These are phyloP conservation scores for Hyposoter dolosus DNA, from an alignment of 2,888 invertebrate species.

Conservation along the genomic window DNA sequence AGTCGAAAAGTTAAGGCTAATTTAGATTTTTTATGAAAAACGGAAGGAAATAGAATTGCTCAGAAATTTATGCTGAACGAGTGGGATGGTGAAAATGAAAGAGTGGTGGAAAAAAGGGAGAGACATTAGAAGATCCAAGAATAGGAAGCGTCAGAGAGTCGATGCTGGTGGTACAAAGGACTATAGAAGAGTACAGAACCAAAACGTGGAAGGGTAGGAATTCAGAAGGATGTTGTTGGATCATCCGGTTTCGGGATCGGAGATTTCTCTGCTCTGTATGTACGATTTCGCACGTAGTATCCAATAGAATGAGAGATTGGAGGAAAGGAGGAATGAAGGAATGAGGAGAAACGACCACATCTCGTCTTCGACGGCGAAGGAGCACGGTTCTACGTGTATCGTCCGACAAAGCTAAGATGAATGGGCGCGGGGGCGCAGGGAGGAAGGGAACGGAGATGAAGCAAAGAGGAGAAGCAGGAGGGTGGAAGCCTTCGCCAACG, in stretches of 20 bases:
- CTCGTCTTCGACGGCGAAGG: constrained; percentile 50
- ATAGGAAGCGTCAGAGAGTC: not conserved
- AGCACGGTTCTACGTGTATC: constrained; percentile 47
- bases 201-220: constrained; percentile 31
- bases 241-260: constrained; percentile 66
- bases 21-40: no score
- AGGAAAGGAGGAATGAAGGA: constrained; percentile 23
- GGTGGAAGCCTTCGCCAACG: constrained; percentile 63
- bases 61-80: not conserved
- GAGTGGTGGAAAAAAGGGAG: not conserved
- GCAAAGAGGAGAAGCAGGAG: constrained; percentile 21
- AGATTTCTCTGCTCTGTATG: constrained; percentile 47
- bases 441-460: not conserved
- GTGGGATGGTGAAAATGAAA: not conserved
- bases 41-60: not conserved
- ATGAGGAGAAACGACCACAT: constrained; percentile 59
- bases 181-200: not conserved
- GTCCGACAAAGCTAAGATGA: constrained; percentile 74
- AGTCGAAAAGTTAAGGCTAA: no score
- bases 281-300: constrained; percentile 56
- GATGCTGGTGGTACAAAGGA: not conserved
- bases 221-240: constrained; percentile 60
- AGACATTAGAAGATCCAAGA: not conserved
- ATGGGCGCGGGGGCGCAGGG: not conserved
- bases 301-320: constrained; percentile 30